Evolutionary conservation across 2,797 vertebrate genomes (phyloP).

Genomic region (Gymnoscopelus braueri): DNA sequence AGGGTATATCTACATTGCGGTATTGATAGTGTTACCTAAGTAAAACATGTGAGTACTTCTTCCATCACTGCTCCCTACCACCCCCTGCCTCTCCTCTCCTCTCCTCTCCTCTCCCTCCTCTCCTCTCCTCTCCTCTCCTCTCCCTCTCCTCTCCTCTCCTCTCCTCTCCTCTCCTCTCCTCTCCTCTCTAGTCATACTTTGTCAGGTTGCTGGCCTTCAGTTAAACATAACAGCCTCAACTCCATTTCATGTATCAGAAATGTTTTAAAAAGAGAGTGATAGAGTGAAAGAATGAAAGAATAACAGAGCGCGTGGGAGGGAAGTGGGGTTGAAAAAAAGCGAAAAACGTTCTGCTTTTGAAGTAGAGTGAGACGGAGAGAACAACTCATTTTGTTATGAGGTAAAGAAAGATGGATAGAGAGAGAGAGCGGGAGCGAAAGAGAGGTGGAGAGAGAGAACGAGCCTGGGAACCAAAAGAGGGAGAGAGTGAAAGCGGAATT

Average conservation of each 20-base stretch:
- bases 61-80: too few species aligned
- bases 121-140: slow-evolving; percentile 11
- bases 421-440: slow-evolving; percentile 53
- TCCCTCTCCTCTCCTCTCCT: not conserved
- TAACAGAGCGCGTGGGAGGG: too few species aligned
- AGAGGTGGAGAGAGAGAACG: slow-evolving; percentile 52
- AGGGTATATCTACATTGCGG: too few species aligned
- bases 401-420: slow-evolving; percentile 73
- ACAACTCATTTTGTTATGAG: slow-evolving; percentile 85
- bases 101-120: not conserved
- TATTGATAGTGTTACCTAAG: too few species aligned
- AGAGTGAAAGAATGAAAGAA: slow-evolving; percentile 12
- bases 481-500: not conserved
- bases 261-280: too few species aligned
- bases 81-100: slow-evolving; percentile 7
- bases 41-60: not conserved
- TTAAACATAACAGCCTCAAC: too few species aligned
- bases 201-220: slow-evolving; percentile 69
- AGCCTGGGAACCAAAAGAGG: not conserved
- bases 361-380: slow-evolving; percentile 24
- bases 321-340: too few species aligned
- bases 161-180: not conserved
- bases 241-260: too few species aligned
- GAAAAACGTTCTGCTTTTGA: too few species aligned
- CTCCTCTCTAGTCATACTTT: slow-evolving; percentile 24